A percentile compares a stretch with the other conserved stretches of the same genome.
These are phyloP conservation scores for Semotilus atromaculatus DNA, from an alignment of 2,797 vertebrate species.

Conservation along the genomic window DNA sequence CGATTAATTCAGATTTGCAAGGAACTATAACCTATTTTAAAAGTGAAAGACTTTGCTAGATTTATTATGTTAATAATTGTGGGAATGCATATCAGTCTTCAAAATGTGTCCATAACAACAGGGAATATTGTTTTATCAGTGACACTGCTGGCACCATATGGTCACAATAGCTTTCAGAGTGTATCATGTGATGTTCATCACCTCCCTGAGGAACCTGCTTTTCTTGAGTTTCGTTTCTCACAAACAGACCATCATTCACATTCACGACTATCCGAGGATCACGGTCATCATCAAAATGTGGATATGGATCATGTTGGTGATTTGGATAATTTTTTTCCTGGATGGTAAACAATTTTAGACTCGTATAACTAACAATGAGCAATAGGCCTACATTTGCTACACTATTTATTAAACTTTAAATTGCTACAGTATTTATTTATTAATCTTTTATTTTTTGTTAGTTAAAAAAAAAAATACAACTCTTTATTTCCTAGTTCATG, in stretches of 20 bases:
- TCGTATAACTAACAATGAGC: background rate
- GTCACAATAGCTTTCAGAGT: background rate
- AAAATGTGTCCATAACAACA: background rate
- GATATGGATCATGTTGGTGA: background rate
- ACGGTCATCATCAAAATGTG: background rate
- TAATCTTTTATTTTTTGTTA: too few relatives aligned
- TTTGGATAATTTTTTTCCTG: background rate
- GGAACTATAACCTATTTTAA: background rate
- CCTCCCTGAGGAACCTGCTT: background rate
- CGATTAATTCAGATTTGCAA: background rate
- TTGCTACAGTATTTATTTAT: background rate
- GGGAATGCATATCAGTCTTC: background rate
- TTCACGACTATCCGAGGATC: background rate
- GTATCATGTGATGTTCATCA: background rate
- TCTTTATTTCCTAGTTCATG: too few relatives aligned
- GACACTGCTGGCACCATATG: background rate
- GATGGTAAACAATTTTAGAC: constrained; percentile 14
- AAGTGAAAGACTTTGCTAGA: background rate
- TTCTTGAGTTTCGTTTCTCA: background rate
- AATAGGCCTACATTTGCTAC: background rate
- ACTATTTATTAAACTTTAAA: background rate
- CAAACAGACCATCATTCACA: background rate
- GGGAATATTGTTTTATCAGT: background rate
- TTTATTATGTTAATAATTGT: background rate
- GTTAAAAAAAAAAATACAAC: too few relatives aligned